Evolutionary conservation across 2,797 vertebrate genomes (phyloP).

Genomic region (Dicrostonyx torquatus): DNA sequence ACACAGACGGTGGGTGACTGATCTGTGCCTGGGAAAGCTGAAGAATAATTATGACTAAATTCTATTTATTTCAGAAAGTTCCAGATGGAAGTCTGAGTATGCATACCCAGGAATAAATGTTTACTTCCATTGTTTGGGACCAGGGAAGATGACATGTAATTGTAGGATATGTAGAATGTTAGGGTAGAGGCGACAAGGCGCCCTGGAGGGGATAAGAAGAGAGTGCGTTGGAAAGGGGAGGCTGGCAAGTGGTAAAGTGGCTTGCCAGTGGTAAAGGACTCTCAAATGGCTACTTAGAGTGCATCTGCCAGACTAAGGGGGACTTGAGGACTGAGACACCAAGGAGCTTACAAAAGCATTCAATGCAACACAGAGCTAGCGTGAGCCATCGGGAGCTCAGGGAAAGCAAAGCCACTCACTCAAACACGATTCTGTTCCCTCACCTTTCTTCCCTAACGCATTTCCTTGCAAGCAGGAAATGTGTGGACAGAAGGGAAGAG

Average conservation of each 20-base stretch:
- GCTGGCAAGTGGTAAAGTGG: background rate
- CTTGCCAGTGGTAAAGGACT: background rate
- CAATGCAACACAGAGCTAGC: background rate
- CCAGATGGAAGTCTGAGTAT: background rate
- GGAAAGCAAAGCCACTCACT: background rate
- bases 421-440: background rate
- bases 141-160: too few species aligned
- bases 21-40: background rate
- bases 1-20: background rate
- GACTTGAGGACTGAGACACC: background rate
- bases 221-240: background rate
- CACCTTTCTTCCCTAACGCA: background rate
- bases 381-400: background rate
- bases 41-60: background rate
- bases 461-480: background rate
- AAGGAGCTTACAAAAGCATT: background rate
- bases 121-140: background rate
- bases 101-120: background rate
- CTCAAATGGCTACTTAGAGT: too few species aligned
- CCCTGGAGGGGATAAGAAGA: background rate
- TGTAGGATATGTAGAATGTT: rapidly evolving
- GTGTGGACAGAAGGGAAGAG: background rate
- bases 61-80: background rate
- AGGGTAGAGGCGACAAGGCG: too few species aligned
- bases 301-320: background rate